Evolutionary conservation across 2,888 invertebrate species (phyloP).

Genomic region (Pelosia muscerda): DNA sequence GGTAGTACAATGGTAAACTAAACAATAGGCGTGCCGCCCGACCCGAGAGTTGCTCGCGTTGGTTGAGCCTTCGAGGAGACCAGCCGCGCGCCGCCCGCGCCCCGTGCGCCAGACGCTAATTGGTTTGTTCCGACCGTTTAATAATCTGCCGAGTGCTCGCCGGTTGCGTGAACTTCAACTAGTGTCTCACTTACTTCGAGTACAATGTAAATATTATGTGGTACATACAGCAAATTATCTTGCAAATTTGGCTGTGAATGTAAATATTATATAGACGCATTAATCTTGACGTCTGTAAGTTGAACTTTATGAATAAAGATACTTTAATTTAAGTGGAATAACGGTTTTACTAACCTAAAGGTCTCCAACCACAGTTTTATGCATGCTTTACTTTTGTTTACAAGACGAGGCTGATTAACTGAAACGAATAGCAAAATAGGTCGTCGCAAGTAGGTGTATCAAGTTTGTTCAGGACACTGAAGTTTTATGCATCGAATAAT

Average conservation of each 20-base stretch:
- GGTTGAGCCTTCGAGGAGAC: not conserved
- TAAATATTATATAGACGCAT: not conserved
- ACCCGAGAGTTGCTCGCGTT: not conserved
- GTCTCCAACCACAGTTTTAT: not conserved
- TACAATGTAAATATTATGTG: not conserved
- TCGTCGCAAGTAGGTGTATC: not conserved
- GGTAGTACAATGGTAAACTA: not conserved
- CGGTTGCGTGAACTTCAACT: not conserved
- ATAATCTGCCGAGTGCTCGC: not conserved
- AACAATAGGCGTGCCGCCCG: not conserved
- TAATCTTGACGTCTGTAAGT: not conserved
- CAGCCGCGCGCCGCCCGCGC: not conserved
- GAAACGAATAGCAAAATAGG: not conserved
- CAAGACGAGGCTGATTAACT: not conserved
- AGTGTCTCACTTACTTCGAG: not conserved
- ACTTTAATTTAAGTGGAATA: not conserved
- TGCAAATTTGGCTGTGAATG: not conserved
- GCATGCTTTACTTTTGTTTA: not conserved
- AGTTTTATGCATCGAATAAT: not conserved
- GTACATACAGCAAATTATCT: not conserved
- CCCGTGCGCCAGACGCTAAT: not conserved
- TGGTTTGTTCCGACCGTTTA: slow-evolving; percentile 3
- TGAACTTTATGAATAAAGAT: not conserved
- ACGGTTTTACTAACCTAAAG: not conserved
- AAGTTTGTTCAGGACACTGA: not conserved